A percentile compares a stretch with the other conserved stretches of the same genome.
Conservation (phyloP, 2,797 vertebrate genomes). For the Trichosurus vulpecula region DNA sequence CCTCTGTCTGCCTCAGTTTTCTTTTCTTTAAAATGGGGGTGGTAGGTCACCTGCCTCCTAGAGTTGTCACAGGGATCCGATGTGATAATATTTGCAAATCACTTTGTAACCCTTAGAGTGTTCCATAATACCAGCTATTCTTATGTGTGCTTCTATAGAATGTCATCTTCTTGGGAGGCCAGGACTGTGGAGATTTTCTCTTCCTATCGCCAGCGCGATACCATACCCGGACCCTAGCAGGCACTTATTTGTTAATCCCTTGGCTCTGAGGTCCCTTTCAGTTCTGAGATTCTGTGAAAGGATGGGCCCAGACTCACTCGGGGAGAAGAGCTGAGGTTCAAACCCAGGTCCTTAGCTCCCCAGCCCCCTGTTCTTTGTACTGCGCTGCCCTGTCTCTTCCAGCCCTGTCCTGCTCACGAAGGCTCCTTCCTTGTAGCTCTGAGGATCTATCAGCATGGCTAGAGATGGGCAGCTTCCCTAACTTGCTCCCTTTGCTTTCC, state of each 20-base stretch:
- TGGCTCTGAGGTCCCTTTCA: neutral
- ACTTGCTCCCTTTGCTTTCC: neutral
- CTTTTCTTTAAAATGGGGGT: neutral
- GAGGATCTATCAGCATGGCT: neutral
- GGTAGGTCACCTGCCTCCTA: neutral
- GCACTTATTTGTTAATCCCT: neutral
- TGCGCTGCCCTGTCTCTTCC: neutral
- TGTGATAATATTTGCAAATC: neutral
- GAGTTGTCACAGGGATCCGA: neutral
- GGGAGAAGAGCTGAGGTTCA: neutral
- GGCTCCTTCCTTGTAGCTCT: neutral
- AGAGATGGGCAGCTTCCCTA: neutral
- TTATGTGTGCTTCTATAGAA: neutral
- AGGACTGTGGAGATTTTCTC: neutral
- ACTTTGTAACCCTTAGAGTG: neutral
- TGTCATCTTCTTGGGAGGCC: neutral
- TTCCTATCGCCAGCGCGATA: neutral
- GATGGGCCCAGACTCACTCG: neutral
- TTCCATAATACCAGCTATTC: neutral
- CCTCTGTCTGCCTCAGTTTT: neutral
- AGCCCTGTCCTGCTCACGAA: neutral
- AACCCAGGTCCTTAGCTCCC: neutral
- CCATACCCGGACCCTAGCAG: neutral
- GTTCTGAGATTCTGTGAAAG: neutral
- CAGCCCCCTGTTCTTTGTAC: slow-evolving; percentile 8